phyloP scores from a whole-genome alignment of 2,797 vertebrate species.

The Luscinia luscinia region DNA sequence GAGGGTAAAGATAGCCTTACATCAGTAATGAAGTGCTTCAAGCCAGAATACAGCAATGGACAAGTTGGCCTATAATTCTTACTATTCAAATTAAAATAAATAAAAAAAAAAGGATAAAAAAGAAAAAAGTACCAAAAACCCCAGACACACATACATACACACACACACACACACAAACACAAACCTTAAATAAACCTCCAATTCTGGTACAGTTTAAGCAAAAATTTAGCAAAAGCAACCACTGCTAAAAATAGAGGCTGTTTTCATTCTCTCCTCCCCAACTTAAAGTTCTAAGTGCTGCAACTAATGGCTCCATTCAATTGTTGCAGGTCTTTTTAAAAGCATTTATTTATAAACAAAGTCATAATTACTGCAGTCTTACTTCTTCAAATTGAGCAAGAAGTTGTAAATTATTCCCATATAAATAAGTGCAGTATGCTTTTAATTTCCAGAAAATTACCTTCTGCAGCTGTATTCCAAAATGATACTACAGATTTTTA shows the following conservation, averaged over 20 bases:
- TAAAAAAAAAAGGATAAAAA: neutral
- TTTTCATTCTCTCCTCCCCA: neutral
- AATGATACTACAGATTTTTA: neutral
- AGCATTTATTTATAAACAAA: slow-evolving; percentile 38
- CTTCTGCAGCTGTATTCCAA: neutral
- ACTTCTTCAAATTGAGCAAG: slow-evolving; percentile 45
- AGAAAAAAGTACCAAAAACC: neutral
- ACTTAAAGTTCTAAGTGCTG: neutral
- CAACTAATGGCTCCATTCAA: neutral
- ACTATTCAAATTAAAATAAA: neutral
- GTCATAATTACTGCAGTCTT: slow-evolving; percentile 4
- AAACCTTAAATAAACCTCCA: neutral
- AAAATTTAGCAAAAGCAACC: slow-evolving; percentile 2
- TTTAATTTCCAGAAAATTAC: slow-evolving; percentile 41
- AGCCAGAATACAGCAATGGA: neutral
- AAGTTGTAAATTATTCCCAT: slow-evolving; percentile 11
- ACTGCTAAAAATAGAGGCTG: slow-evolving; percentile 9
- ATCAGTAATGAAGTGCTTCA: neutral
- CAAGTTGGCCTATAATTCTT: neutral
- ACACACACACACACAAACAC: neutral
- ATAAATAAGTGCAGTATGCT: slow-evolving; percentile 1
- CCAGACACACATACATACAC: neutral
- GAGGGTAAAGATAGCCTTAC: neutral
- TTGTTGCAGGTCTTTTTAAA: slow-evolving; percentile 1
- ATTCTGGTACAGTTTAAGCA: slow-evolving; percentile 5